Evolutionary conservation across 2,888 invertebrate genomes (phyloP), one percentile per base, ranked within the genome.

Genomic region (Theodoxus fluviatilis): DNA sequence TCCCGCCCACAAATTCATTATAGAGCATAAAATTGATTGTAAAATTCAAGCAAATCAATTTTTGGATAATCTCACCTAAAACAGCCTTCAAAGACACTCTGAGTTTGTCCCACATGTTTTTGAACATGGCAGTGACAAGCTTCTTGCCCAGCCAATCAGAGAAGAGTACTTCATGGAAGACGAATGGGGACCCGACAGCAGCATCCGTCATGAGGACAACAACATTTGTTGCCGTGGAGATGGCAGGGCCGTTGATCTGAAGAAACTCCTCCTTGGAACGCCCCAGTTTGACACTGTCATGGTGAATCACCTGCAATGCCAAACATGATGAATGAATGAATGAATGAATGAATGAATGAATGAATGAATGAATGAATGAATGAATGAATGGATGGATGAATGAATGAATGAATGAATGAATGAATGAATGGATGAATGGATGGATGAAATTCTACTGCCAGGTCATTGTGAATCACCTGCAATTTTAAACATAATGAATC

Each of bases 81-180:
- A 85, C 82, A 25, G 85, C 85, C 72, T 81, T 84, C 52, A 86
- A 69, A 1, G 84, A 79, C 2, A 82, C 78, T 68, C 86, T 69
- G 37, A 85, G 70, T 6, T 64, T 76, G 28, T 35, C 38, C 85
- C 86, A 86, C 9, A 78, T 78, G 75, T 85, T 86, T 69, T 82
- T 85, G 72, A 85, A 86, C 78, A 85, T 80, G 31, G 81, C 82
- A 1, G 82, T 81, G 52, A 85, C 80, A 31, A 85, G 70, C 74
- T 83, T 85, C 78, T 85, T 86, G 59, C 84, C 84, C 57, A 86
- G 73, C 86, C 86, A 86, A 76, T 86, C 84, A 69, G 84, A 83
- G 74, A 86, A 84, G 28, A 85, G 75, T 6, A 82, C 80, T 70
- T 85, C 85, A 59, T 86, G 85, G 75, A 82, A 85, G 67, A 86